Percentiles rank a stretch among this genome's conserved stretches.
These are phyloP conservation scores for Aporrectodea caliginosa DNA, from an alignment of 1,140 invertebrate genomes.

Conservation along the genomic window DNA sequence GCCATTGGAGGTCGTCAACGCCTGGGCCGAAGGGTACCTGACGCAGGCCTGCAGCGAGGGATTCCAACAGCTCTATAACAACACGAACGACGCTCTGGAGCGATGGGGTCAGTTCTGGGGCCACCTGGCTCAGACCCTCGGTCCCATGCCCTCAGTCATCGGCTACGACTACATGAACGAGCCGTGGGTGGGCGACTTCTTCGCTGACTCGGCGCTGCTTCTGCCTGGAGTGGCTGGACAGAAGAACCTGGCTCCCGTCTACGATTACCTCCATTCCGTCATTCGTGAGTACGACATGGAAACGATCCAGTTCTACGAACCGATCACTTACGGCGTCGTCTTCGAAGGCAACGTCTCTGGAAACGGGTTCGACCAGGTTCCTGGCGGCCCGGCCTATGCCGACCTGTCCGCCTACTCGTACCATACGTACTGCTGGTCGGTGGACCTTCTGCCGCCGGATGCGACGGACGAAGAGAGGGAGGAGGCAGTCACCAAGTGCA, in stretches of 20 bases:
- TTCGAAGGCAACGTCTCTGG: slow-evolving; percentile 19
- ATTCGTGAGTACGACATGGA: slow-evolving; percentile 25
- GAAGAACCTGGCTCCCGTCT: slow-evolving; percentile 24
- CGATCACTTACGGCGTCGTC: slow-evolving; percentile 27
- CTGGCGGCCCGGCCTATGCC: slow-evolving; percentile 3
- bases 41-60: slow-evolving; percentile 35
- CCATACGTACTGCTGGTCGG: slow-evolving; percentile 31
- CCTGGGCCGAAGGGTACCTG: slow-evolving; percentile 32
- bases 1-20: slow-evolving; percentile 29
- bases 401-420: slow-evolving; percentile 27
- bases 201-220: slow-evolving; percentile 21
- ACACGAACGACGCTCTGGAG: slow-evolving; percentile 28
- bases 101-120: slow-evolving; percentile 36
- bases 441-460: slow-evolving; percentile 24
- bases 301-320: slow-evolving; percentile 32
- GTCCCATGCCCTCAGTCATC: slow-evolving; percentile 25
- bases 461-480: background rate
- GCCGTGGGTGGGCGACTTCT: slow-evolving; percentile 35
- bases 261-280: slow-evolving; percentile 21
- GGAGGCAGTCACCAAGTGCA: background rate
- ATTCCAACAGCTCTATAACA: slow-evolving; percentile 39
- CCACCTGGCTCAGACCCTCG: slow-evolving; percentile 30
- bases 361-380: slow-evolving; percentile 29
- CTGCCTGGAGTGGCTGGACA: slow-evolving; percentile 26
- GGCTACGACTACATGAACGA: slow-evolving; percentile 41